Evolutionary conservation across 2,797 vertebrate genomes (phyloP), one percentile per base, ranked within the genome.

Genomic region (Etheostoma nigrum): DNA sequence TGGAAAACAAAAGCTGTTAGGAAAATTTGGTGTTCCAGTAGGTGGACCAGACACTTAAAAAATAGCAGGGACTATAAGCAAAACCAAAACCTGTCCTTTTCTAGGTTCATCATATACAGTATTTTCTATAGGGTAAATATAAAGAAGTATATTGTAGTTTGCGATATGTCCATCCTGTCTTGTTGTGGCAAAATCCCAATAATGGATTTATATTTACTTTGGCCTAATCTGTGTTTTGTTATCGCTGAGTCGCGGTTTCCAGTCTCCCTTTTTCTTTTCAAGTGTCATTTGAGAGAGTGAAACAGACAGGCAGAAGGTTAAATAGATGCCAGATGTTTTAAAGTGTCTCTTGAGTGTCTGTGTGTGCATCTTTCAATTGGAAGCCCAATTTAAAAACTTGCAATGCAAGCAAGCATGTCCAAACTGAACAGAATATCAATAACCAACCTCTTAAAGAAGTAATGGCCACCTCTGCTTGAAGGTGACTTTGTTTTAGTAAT

Each of bases 401-500:
- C 93, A 90, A 86, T 71, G 89, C 90, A 92, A 94, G 92, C 94
- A 93, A 74, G 75, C 86, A 76, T 84, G 83, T 88, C 86, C 72
- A 75, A 87, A 86, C 73, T 80, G 85, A 90, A 85, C 83, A 85
- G 86, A 93, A 93, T 92, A 92, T 94, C 90, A 92, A 94, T 94
- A 93, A 91, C 77, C 70, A 58, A 75, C 77, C 81, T 82, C 84
- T 88, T 80, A 84, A 87, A 89, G 87, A 91, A 83, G 85, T 91
- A 92, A 92, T 89, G 89, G 86, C 89, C 78, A 81, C 84, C 88
- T 69, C 86, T 89, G 59, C 85, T 83, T 60, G 89, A 95, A 95
- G 93, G 93, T 93, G 93, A 95, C 93, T 92, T 93, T 94, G 92
- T 84, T 88, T 90, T 82, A 65, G 85, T 93, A 94, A 94, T 93